These are phyloP conservation scores for Istiophorus platypterus DNA, from an alignment of 2,113 vertebrate species.

Conservation along the genomic window DNA sequence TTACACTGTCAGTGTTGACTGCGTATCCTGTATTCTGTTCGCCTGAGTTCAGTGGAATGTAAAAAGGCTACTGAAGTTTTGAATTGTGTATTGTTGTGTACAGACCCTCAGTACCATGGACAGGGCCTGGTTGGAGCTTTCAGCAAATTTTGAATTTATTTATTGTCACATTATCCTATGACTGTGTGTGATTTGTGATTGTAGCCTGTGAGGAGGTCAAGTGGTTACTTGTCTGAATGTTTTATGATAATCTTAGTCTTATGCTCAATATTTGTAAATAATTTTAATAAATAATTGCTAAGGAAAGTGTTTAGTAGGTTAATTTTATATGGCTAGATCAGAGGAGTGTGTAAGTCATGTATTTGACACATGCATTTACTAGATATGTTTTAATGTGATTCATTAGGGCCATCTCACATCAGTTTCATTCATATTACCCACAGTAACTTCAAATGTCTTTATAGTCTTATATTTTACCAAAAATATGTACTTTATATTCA, in stretches of 20 bases:
- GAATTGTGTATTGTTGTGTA: neutral
- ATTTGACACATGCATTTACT: neutral
- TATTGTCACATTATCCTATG: neutral
- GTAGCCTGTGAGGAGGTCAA: neutral
- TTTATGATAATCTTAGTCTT: neutral
- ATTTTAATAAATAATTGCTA: neutral
- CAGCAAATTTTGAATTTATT: neutral
- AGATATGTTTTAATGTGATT: neutral
- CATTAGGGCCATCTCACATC: neutral
- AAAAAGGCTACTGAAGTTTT: neutral
- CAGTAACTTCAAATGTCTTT: neutral
- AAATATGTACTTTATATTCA: neutral
- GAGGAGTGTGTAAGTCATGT: neutral
- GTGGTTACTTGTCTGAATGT: neutral
- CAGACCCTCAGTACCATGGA: conserved; percentile 16
- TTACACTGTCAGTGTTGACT: too few relatives aligned
- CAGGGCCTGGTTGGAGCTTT: conserved; percentile 5
- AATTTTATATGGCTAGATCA: neutral
- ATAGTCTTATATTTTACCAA: neutral
- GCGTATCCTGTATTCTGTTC: neutral
- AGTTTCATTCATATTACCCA: neutral
- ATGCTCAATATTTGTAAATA: neutral
- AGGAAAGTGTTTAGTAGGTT: too few relatives aligned
- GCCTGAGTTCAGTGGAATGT: neutral
- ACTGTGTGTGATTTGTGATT: neutral